phyloP scores from a whole-genome alignment of 2,113 vertebrate genomes.

The Misgurnus anguillicaudatus region DNA sequence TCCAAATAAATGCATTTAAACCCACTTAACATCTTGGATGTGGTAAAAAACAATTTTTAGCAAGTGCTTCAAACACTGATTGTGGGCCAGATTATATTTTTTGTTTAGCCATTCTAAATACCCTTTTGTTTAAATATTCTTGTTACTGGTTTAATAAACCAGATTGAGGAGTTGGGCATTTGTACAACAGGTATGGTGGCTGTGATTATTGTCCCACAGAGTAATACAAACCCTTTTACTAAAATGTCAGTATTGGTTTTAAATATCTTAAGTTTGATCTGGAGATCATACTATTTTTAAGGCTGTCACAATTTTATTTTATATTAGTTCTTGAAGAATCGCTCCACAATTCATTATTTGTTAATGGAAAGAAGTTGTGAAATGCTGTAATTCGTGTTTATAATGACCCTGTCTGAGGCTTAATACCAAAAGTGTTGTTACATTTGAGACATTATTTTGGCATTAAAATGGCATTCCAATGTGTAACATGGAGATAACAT shows the following conservation, averaged over 20 bases:
- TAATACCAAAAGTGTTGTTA: slow-evolving; percentile 17
- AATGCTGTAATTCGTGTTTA: background rate
- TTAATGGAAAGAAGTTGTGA: background rate
- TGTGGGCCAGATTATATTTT: background rate
- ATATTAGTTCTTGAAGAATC: background rate
- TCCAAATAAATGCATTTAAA: background rate
- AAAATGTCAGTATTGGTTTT: background rate
- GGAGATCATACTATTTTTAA: background rate
- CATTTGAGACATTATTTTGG: background rate
- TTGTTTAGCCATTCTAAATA: background rate
- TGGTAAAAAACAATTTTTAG: background rate
- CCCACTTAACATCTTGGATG: background rate
- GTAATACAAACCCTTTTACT: background rate
- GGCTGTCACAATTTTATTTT: background rate
- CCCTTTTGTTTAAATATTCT: background rate
- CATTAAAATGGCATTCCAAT: background rate
- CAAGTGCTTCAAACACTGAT: too few relatives aligned
- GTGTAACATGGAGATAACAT: background rate
- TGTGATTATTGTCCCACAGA: background rate
- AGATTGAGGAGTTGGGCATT: background rate
- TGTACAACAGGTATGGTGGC: background rate
- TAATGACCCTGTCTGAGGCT: background rate
- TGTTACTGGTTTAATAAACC: background rate
- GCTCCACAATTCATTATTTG: background rate
- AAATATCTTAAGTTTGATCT: background rate